A percentile compares a stretch with the other conserved stretches of the same genome.
Conservation (phyloP, 1,140 invertebrate species). For the Hirudo medicinalis region DNA sequence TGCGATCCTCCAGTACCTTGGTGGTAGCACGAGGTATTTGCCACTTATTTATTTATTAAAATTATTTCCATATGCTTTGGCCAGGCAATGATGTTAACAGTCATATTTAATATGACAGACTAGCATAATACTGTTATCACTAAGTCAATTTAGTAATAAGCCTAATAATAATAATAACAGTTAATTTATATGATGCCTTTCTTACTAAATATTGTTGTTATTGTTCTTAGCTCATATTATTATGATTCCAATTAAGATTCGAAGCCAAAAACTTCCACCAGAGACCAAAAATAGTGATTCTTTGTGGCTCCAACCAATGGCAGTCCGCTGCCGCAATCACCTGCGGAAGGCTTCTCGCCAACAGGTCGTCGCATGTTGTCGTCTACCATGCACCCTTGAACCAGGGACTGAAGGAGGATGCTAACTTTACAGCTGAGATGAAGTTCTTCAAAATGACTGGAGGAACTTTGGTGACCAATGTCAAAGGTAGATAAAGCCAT, state of each 20-base stretch:
- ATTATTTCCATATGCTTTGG: background rate
- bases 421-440: background rate
- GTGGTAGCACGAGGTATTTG: conserved; percentile 50
- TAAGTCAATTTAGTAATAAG: no score
- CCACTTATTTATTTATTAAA: background rate
- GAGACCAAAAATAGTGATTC: conserved; percentile 58
- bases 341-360: conserved; percentile 59
- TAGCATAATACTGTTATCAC: no score
- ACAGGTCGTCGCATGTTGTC: background rate
- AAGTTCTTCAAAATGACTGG: conserved; percentile 6
- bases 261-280: conserved; percentile 56
- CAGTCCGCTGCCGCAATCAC: conserved; percentile 57
- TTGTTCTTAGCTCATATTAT: background rate
- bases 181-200: no score
- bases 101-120: no score
- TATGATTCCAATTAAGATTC: conserved; percentile 2
- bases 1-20: conserved; percentile 61
- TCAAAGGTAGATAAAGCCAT: background rate
- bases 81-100: no score
- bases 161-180: no score
- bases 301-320: conserved; percentile 59
- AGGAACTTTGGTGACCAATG: background rate
- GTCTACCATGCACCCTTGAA: background rate
- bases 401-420: background rate
- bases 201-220: no score